Conservation (phyloP, 1,140 invertebrate genomes). For the Tenebrio molitor region DNA sequence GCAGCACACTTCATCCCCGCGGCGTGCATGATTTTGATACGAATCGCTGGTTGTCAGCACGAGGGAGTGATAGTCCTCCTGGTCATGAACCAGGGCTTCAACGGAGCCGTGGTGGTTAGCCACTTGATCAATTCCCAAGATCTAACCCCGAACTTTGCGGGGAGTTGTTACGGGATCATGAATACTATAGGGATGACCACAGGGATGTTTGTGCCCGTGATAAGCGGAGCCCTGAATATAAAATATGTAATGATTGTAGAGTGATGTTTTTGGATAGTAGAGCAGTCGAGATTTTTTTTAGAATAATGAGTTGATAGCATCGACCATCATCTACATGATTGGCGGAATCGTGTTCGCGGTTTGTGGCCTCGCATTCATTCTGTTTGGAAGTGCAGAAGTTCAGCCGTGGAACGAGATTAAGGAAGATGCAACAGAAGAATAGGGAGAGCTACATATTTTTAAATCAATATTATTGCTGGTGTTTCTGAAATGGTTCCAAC, state of each 20-base stretch:
- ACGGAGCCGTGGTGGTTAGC: conserved; percentile 86
- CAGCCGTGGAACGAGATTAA: conserved; percentile 66
- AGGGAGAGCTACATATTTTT: too few species aligned
- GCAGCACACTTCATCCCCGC: conserved; percentile 26
- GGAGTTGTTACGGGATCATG: conserved; percentile 80
- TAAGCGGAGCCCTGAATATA: background rate
- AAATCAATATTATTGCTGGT: too few species aligned
- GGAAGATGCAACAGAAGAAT: too few species aligned
- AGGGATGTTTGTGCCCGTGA: conserved; percentile 78
- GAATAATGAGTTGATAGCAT: conserved; percentile 70
- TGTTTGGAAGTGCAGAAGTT: conserved; percentile 67
- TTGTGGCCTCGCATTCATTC: conserved; percentile 68
- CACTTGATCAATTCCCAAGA: conserved; percentile 88
- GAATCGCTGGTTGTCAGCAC: background rate
- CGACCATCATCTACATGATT: conserved; percentile 74
- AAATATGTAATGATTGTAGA: conserved; percentile 63
- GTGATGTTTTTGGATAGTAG: background rate
- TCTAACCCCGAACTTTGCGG: conserved; percentile 83
- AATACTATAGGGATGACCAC: conserved; percentile 82
- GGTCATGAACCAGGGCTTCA: conserved; percentile 70
- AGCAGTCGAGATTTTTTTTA: background rate
- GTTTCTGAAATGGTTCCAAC: too few species aligned
- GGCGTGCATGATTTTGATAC: background rate
- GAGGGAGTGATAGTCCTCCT: background rate
- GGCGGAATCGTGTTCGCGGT: conserved; percentile 68